phyloP scores from a whole-genome alignment of 2,797 vertebrate genomes.

The Lagorchestes hirsutus region DNA sequence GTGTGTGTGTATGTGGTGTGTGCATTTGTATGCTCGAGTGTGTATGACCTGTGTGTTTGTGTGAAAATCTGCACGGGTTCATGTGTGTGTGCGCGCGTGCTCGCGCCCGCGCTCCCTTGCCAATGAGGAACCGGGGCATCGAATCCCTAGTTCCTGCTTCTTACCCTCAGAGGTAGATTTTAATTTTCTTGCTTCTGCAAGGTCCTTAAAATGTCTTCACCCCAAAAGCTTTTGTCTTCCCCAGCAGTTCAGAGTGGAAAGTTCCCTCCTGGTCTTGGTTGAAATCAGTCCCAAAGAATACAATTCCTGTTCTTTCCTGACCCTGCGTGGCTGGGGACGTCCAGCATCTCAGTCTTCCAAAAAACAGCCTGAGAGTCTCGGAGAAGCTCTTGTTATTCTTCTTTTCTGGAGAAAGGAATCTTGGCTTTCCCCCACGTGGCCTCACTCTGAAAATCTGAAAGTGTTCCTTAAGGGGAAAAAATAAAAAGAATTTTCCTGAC shows the following conservation, averaged over 20 bases:
- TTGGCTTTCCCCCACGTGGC: neutral
- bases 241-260: neutral
- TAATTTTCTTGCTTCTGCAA: neutral
- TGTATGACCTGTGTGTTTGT: neutral
- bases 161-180: neutral
- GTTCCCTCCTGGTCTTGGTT: neutral
- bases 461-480: neutral
- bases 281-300: neutral
- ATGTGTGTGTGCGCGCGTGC: neutral
- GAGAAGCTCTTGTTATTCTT: neutral
- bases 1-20: neutral
- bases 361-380: neutral
- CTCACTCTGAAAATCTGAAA: neutral
- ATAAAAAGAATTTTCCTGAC: neutral
- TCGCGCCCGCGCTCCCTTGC: neutral
- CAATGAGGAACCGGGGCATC: neutral
- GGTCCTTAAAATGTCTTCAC: neutral
- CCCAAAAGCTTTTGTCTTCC: neutral
- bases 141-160: neutral
- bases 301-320: neutral
- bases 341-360: neutral
- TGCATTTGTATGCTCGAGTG: neutral
- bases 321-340: fast-evolving
- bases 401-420: neutral
- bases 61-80: neutral